Percentiles rank a stretch among this genome's conserved stretches.
Conservation (phyloP, 2,797 vertebrate species). For the Podarcis siculus region DNA sequence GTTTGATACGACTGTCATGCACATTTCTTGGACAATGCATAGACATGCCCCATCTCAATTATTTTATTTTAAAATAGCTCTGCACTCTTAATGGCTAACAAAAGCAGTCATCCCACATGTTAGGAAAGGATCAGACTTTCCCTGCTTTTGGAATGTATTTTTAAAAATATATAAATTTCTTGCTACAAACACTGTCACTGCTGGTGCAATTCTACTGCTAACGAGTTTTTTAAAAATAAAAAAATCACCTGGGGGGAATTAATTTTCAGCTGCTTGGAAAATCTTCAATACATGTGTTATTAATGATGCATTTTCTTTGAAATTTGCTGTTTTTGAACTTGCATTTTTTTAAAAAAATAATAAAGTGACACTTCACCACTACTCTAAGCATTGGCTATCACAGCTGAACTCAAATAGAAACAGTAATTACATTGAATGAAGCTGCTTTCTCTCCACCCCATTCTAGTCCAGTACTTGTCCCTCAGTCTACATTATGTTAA, state of each 20-base stretch:
- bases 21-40: background rate
- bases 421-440: background rate
- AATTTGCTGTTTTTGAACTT: background rate
- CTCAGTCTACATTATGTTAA: background rate
- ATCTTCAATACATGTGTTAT: background rate
- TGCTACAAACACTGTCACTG: background rate
- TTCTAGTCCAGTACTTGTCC: background rate
- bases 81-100: background rate
- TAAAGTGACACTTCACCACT: background rate
- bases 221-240: background rate
- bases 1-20: background rate
- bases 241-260: background rate
- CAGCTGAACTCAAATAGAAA: background rate
- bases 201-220: background rate
- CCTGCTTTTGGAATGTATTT: background rate
- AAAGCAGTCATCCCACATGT: background rate
- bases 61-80: background rate
- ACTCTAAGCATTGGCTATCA: background rate
- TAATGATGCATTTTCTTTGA: background rate
- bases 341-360: background rate
- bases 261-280: background rate
- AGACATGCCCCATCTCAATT: background rate
- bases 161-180: background rate
- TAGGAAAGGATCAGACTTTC: background rate
- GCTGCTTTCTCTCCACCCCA: background rate